Conservation (phyloP, 2,888 invertebrate species). For the Andrena haemorrhoa region DNA sequence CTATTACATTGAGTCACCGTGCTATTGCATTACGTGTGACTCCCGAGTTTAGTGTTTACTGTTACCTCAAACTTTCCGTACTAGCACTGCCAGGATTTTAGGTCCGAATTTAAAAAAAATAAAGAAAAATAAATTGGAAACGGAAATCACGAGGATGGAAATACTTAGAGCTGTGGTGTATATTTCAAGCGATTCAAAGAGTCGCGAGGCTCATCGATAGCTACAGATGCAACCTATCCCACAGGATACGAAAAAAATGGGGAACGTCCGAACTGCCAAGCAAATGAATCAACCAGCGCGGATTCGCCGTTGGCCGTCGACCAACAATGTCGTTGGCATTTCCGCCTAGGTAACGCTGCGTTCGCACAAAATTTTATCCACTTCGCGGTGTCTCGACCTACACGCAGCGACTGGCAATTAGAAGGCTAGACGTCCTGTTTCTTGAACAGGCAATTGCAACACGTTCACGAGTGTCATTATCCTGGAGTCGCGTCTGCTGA, state of each 20-base stretch:
- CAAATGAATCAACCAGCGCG: slow-evolving; percentile 29
- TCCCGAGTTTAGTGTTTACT: too few relatives aligned
- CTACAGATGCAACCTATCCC: slow-evolving; percentile 12
- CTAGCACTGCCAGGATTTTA: too few relatives aligned
- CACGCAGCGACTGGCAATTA: slow-evolving; percentile 56
- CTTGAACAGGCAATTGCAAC: slow-evolving; percentile 54
- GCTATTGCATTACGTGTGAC: too few relatives aligned
- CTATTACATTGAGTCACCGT: too few relatives aligned
- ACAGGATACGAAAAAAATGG: background rate
- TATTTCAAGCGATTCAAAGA: too few relatives aligned
- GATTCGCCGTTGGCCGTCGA: slow-evolving; percentile 63
- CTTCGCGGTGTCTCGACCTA: background rate
- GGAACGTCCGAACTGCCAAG: slow-evolving; percentile 20
- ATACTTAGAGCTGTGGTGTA: too few relatives aligned
- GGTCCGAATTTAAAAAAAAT: too few relatives aligned
- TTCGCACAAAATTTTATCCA: slow-evolving; percentile 40
- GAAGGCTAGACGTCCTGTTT: slow-evolving; percentile 51
- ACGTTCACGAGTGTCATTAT: slow-evolving; percentile 24
- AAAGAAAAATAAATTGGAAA: too few relatives aligned
- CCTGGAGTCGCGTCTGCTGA: slow-evolving; percentile 38
- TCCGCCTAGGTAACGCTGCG: slow-evolving; percentile 62
- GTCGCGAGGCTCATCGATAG: too few relatives aligned
- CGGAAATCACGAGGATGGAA: too few relatives aligned
- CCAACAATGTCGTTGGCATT: slow-evolving; percentile 79
- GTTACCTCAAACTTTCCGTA: too few relatives aligned